Evolutionary conservation across 2,113 vertebrate species (phyloP).

Genomic region (Hymenochirus boettgeri): DNA sequence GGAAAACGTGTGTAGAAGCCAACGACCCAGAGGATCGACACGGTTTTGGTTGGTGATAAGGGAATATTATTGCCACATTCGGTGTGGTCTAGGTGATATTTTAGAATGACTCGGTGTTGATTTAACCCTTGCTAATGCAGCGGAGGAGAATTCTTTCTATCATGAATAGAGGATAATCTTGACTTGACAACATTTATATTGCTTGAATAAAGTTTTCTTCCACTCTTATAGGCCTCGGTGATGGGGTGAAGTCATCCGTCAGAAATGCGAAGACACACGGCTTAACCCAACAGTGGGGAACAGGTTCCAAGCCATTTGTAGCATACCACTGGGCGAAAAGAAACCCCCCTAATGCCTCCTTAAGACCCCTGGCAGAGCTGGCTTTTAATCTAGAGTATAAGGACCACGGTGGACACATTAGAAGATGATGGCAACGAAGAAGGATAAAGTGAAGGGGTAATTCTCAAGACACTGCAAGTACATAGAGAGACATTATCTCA

Average conservation of each 20-base stretch:
- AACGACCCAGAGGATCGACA: not conserved
- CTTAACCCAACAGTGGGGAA: too few species aligned
- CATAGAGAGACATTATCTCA: too few species aligned
- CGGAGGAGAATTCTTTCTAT: constrained; percentile 7
- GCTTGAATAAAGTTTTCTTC: constrained; percentile 26
- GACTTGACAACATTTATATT: constrained; percentile 14
- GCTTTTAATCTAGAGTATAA: too few species aligned
- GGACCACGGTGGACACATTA: too few species aligned
- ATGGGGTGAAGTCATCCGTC: too few species aligned
- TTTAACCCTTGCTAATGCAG: constrained; percentile 28
- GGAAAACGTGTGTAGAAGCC: not conserved
- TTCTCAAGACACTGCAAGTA: too few species aligned
- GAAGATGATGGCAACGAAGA: too few species aligned
- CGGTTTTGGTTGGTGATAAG: not conserved
- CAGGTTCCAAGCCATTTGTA: too few species aligned
- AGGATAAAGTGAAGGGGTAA: too few species aligned
- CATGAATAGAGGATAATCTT: not conserved
- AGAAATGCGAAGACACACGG: constrained; percentile 16
- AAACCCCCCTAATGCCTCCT: too few species aligned
- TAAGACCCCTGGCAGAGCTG: too few species aligned
- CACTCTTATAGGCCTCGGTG: constrained; percentile 18
- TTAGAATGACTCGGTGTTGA: constrained; percentile 25
- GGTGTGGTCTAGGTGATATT: constrained; percentile 7
- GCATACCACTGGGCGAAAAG: not conserved
- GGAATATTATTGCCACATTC: constrained; percentile 13